phyloP scores from a whole-genome alignment of 2,888 invertebrate species.

The Acheta domesticus region DNA sequence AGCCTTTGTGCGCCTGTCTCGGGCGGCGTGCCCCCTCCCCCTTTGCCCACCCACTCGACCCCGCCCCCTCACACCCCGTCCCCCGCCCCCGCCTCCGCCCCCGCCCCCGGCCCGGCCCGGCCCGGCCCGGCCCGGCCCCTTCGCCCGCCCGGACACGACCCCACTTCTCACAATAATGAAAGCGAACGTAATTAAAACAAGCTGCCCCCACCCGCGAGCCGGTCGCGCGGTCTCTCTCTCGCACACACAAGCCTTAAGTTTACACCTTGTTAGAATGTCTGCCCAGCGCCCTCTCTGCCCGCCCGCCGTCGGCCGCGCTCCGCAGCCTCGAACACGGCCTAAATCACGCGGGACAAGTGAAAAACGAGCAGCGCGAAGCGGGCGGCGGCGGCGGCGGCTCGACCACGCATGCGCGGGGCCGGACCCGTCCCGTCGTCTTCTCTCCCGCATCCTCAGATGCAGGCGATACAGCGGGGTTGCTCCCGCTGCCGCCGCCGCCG shows the following conservation, averaged over 20 bases:
- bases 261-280: constrained; percentile 18
- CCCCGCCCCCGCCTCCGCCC: background rate
- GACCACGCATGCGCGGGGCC: constrained; percentile 18
- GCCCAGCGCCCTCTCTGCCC: background rate
- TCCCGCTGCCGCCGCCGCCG: background rate
- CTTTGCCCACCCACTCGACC: background rate
- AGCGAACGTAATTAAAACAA: constrained; percentile 18
- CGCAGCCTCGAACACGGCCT: background rate
- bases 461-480: background rate
- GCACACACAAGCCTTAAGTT: constrained; percentile 7
- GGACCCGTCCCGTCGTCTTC: background rate
- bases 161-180: constrained; percentile 18
- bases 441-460: constrained; percentile 3
- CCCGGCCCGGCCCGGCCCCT: background rate
- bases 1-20: constrained; percentile 11
- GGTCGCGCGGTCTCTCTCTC: constrained; percentile 6
- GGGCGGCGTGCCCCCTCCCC: background rate
- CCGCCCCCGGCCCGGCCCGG: background rate
- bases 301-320: constrained; percentile 7
- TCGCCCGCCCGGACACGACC: background rate
- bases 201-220: background rate
- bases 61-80: background rate
- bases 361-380: constrained; percentile 3
- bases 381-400: background rate
- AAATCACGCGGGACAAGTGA: constrained; percentile 18